Conservation (phyloP, 2,888 invertebrate species). For the Conomelus anceps region DNA sequence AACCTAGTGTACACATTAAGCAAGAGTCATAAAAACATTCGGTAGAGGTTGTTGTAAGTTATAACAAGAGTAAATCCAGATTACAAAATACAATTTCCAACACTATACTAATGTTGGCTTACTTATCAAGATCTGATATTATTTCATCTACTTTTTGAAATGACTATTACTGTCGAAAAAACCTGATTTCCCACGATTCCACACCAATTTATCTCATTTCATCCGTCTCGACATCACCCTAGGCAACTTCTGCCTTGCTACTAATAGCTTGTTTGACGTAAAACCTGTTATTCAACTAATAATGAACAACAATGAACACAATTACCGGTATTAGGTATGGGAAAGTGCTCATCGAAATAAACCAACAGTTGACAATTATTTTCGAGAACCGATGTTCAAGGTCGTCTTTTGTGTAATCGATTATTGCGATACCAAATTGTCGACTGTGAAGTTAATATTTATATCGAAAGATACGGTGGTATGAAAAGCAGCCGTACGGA, state of each 20-base stretch:
- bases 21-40: no score
- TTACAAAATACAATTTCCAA: not conserved
- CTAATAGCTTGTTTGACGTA: not conserved
- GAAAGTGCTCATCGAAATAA: not conserved
- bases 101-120: not conserved
- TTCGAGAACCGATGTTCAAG: not conserved
- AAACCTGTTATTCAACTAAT: not conserved
- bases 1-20: no score
- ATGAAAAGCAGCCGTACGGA: no score
- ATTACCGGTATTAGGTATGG: no score
- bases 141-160: not conserved
- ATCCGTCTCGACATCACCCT: not conserved
- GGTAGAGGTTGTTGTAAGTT: not conserved
- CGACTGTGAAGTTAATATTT: no score
- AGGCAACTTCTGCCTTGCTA: no score
- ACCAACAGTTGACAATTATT: not conserved
- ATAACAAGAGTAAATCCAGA: not conserved
- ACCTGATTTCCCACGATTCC: not conserved
- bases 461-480: no score
- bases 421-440: not conserved
- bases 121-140: not conserved
- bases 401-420: not conserved
- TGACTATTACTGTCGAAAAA: not conserved
- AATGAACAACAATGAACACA: not conserved
- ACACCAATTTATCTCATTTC: not conserved